Conservation (phyloP, 2,113 vertebrate species). For the Clinocottus analis region DNA sequence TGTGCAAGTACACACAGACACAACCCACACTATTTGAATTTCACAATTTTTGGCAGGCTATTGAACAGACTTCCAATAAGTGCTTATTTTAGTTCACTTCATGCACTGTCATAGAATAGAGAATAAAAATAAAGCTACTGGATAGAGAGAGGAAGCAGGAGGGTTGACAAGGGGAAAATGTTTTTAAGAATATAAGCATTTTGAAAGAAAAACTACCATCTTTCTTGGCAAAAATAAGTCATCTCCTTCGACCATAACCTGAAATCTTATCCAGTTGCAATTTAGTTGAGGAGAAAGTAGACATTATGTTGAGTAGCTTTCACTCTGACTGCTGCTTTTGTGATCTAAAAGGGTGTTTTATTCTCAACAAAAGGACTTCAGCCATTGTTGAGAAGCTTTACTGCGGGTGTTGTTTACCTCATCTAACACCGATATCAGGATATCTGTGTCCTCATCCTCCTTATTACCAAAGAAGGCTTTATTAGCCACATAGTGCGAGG, state of each 20-base stretch:
- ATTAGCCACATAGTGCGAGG: neutral
- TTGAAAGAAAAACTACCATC: neutral
- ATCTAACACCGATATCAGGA: constrained; percentile 21
- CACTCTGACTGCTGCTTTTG: constrained; percentile 27
- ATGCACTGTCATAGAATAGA: constrained; percentile 20
- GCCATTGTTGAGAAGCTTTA: constrained; percentile 7
- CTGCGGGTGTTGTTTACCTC: constrained; percentile 11
- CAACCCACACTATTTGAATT: constrained; percentile 33
- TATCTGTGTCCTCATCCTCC: neutral
- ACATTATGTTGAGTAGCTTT: constrained; percentile 25
- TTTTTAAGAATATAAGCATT: constrained; percentile 6
- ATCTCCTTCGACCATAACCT: neutral
- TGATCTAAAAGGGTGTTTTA: constrained; percentile 36
- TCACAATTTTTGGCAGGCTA: constrained; percentile 24
- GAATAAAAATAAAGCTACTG: neutral
- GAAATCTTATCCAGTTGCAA: constrained; percentile 26
- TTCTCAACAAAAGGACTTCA: constrained; percentile 29
- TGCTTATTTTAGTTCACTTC: constrained; percentile 36
- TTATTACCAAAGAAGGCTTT: constrained; percentile 13
- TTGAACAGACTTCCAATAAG: constrained; percentile 18
- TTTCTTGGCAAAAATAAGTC: constrained; percentile 11
- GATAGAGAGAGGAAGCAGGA: neutral
- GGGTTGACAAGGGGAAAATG: neutral
- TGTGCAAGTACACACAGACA: constrained; percentile 22
- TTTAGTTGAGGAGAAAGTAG: constrained; percentile 14